These are phyloP conservation scores for Cerceris ruficornis DNA, from an alignment of 2,888 invertebrate genomes.

Conservation along the genomic window DNA sequence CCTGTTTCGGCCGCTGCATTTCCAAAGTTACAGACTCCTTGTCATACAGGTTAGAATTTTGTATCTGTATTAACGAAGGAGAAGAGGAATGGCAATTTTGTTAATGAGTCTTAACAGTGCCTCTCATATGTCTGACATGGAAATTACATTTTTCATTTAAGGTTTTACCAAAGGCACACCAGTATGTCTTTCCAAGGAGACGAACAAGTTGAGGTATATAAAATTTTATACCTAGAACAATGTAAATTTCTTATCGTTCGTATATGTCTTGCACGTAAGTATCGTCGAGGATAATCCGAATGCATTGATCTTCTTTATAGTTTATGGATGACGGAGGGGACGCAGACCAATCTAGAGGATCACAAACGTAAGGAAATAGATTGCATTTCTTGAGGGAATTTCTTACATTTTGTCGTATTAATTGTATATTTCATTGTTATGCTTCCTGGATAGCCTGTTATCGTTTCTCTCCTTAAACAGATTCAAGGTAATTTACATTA, in stretches of 20 bases:
- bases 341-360: slow-evolving; percentile 63
- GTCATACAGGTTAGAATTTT: slow-evolving; percentile 73
- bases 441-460: slow-evolving; percentile 75
- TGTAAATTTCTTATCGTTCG: background rate
- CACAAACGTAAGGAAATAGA: slow-evolving; percentile 67
- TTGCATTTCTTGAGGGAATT: slow-evolving; percentile 19
- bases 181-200: slow-evolving; percentile 73
- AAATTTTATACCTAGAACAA: background rate
- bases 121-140: background rate
- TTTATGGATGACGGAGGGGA: slow-evolving; percentile 64
- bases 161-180: slow-evolving; percentile 74
- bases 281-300: background rate
- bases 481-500: slow-evolving; percentile 71
- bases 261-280: background rate
- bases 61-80: background rate
- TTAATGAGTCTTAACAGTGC: background rate
- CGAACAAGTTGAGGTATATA: slow-evolving; percentile 75
- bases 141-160: slow-evolving; percentile 48
- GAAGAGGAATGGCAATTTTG: background rate
- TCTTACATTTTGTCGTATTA: slow-evolving; percentile 48
- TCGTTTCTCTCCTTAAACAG: slow-evolving; percentile 76
- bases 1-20: slow-evolving; percentile 83
- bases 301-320: slow-evolving; percentile 34
- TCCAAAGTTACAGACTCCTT: slow-evolving; percentile 76
- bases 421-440: slow-evolving; percentile 63